phyloP scores from a whole-genome alignment of 2,888 invertebrate genomes.

The Adelognathus sp. region DNA sequence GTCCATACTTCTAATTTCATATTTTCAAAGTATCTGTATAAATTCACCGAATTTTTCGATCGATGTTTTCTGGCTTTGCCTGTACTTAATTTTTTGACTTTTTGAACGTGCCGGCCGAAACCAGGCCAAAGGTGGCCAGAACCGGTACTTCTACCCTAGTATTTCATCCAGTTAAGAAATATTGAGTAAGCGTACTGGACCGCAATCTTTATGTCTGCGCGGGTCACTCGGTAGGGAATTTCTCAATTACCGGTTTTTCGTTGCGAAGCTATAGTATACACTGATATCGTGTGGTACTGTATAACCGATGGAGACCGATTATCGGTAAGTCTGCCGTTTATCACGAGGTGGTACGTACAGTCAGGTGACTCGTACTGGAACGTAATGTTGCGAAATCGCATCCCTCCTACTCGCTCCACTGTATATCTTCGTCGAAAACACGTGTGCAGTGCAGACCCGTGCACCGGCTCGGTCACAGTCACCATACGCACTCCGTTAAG shows the following conservation, averaged over 20 bases:
- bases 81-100: too few relatives aligned
- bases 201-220: slow-evolving; percentile 21
- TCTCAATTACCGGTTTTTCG: slow-evolving; percentile 55
- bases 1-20: too few relatives aligned
- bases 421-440: slow-evolving; percentile 22
- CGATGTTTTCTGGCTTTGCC: too few relatives aligned
- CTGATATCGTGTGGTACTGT: neutral
- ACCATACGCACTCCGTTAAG: neutral
- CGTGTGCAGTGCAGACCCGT: neutral
- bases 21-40: too few relatives aligned
- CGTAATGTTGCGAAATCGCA: slow-evolving; percentile 29
- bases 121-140: too few relatives aligned
- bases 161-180: too few relatives aligned
- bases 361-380: neutral
- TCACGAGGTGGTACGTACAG: neutral
- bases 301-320: neutral
- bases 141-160: too few relatives aligned
- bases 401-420: neutral
- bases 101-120: too few relatives aligned
- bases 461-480: neutral
- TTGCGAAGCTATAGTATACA: slow-evolving; percentile 1
- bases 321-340: neutral
- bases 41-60: too few relatives aligned
- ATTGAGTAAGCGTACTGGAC: slow-evolving; percentile 39
- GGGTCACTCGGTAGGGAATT: slow-evolving; percentile 13